Evolutionary conservation across 2,888 invertebrate species (phyloP).

Genomic region (Pyrrhosoma nymphula): DNA sequence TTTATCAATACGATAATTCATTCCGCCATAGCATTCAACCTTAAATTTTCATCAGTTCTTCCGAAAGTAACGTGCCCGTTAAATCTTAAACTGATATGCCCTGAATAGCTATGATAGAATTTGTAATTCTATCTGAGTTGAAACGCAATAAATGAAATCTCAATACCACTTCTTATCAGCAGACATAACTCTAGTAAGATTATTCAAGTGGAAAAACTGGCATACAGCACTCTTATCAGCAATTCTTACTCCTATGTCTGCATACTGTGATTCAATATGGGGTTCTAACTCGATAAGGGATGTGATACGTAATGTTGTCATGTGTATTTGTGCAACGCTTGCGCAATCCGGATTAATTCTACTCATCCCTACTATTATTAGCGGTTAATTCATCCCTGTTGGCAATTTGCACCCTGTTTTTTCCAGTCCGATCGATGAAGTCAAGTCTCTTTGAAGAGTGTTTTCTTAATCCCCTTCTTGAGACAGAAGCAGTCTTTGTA

Average conservation of each 20-base stretch:
- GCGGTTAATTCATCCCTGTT: neutral
- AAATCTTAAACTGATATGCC: no score
- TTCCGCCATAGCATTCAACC: no score
- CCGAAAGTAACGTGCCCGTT: no score
- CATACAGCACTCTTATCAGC: neutral
- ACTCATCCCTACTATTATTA: neutral
- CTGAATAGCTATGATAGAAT: no score
- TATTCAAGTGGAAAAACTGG: neutral
- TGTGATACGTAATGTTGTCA: neutral
- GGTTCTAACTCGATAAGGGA: neutral
- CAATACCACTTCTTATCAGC: neutral
- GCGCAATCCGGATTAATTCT: neutral
- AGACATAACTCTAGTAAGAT: neutral
- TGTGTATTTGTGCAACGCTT: neutral
- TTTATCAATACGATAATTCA: no score
- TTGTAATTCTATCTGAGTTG: no score
- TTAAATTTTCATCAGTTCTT: no score
- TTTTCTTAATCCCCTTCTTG: neutral
- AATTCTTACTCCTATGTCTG: neutral
- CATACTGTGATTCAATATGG: neutral
- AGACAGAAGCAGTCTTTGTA: neutral
- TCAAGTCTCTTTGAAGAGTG: neutral
- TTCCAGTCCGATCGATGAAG: neutral
- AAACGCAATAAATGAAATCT: no score
- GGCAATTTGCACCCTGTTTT: neutral